Conservation (phyloP, 2,113 vertebrate genomes). For the Megaceryle torquata region DNA sequence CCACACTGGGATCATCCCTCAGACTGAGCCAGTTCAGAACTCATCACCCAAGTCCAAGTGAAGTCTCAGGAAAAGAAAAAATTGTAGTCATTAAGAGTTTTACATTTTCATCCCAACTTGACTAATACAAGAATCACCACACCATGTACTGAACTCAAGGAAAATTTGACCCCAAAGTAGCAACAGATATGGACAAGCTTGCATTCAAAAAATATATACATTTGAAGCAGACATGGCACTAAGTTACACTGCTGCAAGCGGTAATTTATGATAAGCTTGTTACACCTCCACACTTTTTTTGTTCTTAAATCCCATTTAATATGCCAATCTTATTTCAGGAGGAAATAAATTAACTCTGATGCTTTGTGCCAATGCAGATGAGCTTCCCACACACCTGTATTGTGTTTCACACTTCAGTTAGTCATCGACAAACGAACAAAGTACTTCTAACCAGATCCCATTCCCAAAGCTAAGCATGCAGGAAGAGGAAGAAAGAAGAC, state of each 20-base stretch:
- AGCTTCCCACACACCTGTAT: constrained; percentile 64
- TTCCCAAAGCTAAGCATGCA: background rate
- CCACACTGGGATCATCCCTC: background rate
- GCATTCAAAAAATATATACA: background rate
- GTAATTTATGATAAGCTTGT: constrained; percentile 38
- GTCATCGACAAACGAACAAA: constrained; percentile 10
- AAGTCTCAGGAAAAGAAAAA: background rate
- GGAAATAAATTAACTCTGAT: constrained; percentile 62
- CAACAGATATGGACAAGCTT: background rate
- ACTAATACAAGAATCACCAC: background rate
- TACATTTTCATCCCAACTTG: background rate
- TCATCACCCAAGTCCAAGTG: background rate
- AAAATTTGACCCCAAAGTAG: background rate
- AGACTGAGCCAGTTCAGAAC: background rate
- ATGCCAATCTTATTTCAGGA: constrained; percentile 54
- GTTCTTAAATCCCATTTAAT: constrained; percentile 54
- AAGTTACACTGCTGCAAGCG: constrained; percentile 16
- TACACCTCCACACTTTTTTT: constrained; percentile 58
- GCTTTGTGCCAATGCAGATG: constrained; percentile 65
- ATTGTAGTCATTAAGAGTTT: background rate
- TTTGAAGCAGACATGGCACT: background rate
- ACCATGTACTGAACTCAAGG: background rate
- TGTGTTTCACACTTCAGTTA: constrained; percentile 29
- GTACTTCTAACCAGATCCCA: background rate
- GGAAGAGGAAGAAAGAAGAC: background rate